phyloP scores from a whole-genome alignment of 2,888 invertebrate species.

The Ctena decussata region DNA sequence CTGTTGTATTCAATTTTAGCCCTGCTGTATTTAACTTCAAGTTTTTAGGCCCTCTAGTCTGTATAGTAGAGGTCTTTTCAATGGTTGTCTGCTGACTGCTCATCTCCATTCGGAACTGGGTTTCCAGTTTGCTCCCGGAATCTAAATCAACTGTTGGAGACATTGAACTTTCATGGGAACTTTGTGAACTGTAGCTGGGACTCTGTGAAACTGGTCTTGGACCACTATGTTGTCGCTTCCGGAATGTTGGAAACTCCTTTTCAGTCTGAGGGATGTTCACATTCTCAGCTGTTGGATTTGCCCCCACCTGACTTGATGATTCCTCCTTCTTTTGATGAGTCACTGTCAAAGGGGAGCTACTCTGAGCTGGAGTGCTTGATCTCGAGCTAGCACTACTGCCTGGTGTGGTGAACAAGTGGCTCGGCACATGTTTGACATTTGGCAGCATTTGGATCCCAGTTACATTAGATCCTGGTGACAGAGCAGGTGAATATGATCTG shows the following conservation, averaged over 20 bases:
- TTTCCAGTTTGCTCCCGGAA: constrained; percentile 19
- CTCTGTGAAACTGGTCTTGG: constrained; percentile 64
- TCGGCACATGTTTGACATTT: constrained; percentile 81
- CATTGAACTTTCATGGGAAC: constrained; percentile 63
- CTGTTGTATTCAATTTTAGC: constrained; percentile 74
- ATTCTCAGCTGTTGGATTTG: constrained; percentile 41
- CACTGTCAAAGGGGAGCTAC: constrained; percentile 62
- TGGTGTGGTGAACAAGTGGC: constrained; percentile 70
- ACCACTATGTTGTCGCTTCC: constrained; percentile 60
- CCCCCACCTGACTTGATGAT: constrained; percentile 16
- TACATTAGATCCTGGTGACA: constrained; percentile 66
- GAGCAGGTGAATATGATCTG: constrained; percentile 52
- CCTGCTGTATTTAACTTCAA: constrained; percentile 74
- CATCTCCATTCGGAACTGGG: constrained; percentile 33
- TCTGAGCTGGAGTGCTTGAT: constrained; percentile 68
- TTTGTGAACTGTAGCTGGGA: constrained; percentile 64
- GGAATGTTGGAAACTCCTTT: constrained; percentile 43
- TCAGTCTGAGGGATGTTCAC: constrained; percentile 25
- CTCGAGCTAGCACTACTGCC: constrained; percentile 66
- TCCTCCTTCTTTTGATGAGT: not conserved
- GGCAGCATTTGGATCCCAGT: constrained; percentile 81
- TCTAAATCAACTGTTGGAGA: constrained; percentile 59
- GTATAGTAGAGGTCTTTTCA: constrained; percentile 2
- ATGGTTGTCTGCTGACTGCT: constrained; percentile 4
- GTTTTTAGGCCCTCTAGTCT: not conserved